Conservation (phyloP, 2,797 vertebrate genomes). For the Alcedo quadribrachys region DNA sequence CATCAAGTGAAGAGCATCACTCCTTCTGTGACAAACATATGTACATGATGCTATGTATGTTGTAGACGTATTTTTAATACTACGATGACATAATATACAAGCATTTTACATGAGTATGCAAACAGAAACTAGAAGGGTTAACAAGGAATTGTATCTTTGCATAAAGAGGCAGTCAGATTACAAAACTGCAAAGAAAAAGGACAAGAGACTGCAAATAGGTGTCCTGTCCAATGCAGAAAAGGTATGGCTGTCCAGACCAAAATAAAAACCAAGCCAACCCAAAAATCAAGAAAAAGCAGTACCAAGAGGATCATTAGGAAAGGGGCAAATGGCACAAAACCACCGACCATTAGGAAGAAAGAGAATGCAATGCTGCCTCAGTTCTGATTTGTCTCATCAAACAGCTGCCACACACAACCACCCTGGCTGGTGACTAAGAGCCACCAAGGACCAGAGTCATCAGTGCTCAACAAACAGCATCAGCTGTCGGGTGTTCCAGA, state of each 20-base stretch:
- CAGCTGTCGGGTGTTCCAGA: not conserved
- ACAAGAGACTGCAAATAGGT: not conserved
- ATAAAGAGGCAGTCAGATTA: not conserved
- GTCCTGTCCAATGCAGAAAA: not conserved
- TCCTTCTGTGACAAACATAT: not conserved
- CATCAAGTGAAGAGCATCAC: too few relatives aligned
- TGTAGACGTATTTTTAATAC: not conserved
- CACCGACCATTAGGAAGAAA: not conserved
- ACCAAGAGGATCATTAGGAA: not conserved
- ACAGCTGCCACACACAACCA: not conserved
- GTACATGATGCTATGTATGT: too few relatives aligned
- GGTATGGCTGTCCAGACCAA: not conserved
- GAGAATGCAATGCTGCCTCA: not conserved
- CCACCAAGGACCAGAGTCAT: not conserved
- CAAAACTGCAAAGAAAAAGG: not conserved
- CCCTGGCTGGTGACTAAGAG: not conserved
- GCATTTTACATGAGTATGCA: not conserved
- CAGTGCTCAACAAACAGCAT: not conserved
- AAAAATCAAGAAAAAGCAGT: not conserved
- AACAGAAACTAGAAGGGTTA: not conserved
- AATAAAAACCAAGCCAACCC: not conserved
- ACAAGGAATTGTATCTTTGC: not conserved
- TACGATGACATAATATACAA: not conserved
- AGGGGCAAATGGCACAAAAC: not conserved
- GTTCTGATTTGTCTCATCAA: not conserved